A percentile compares a stretch with the other conserved stretches of the same genome.
phyloP scores from a whole-genome alignment of 2,888 invertebrate genomes.

The Pseudococcus longispinus region DNA sequence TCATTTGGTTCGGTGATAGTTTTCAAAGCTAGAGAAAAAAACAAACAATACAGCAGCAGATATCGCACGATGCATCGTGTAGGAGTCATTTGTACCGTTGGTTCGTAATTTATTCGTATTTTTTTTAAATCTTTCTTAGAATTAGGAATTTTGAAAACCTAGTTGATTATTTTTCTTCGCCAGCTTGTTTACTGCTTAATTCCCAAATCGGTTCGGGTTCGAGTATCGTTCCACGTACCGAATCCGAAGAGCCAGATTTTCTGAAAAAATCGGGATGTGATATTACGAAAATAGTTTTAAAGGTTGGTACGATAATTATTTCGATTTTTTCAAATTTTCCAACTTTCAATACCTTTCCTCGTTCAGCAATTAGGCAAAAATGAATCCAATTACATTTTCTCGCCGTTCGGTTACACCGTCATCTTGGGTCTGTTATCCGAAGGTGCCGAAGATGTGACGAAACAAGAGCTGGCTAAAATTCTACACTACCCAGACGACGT shows the following conservation, averaged over 20 bases:
- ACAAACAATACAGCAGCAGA: not conserved
- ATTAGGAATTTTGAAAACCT: not conserved
- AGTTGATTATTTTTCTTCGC: not conserved
- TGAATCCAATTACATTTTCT: constrained; percentile 68
- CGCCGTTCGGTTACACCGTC: constrained; percentile 71
- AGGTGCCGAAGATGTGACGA: constrained; percentile 70
- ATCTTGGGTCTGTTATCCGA: constrained; percentile 72
- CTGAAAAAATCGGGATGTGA: constrained; percentile 13
- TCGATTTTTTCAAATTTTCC: not conserved
- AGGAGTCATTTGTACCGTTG: not conserved
- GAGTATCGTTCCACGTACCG: not conserved
- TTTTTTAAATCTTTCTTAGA: not conserved
- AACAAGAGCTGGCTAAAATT: constrained; percentile 67
- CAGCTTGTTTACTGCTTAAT: not conserved
- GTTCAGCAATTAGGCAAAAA: constrained; percentile 13
- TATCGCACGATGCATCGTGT: not conserved
- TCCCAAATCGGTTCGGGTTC: not conserved
- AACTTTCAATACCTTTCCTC: not conserved
- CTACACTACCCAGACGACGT: constrained; percentile 68
- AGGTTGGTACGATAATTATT: not conserved
- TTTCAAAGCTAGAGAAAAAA: not conserved
- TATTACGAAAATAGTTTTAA: constrained; percentile 26
- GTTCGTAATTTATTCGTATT: not conserved
- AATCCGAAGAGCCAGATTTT: not conserved
- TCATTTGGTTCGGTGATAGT: constrained; percentile 21